Evolutionary conservation across 2,113 vertebrate species (phyloP), one percentile per base, ranked within the genome.

Genomic region (Gila orcuttii): DNA sequence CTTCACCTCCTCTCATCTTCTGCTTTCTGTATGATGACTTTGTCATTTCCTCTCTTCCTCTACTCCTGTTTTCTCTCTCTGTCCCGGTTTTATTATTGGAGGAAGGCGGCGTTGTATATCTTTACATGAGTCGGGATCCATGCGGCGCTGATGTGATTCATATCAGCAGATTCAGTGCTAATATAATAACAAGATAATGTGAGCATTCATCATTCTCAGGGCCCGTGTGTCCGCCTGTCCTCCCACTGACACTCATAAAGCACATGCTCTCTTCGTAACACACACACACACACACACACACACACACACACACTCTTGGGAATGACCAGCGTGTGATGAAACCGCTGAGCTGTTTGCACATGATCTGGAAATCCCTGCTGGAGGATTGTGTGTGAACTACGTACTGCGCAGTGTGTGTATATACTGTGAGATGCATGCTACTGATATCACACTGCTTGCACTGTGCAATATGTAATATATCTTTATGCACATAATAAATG

Each of bases 111-210:
- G 1, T 60, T 47, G 36, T 57, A 10, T 47, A 55, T 68, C 66
- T 45, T 33, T 31, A 81, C 1, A 75, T 33, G 73, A 59, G 39
- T 76, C n/a, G 52, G 64, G 55, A 80, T 57, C 28, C 52, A 33
- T 39, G 17, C 13, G 42, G 10, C n/a, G n/a, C 31, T 45, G 78
- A 6, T 17, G 69, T 84, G 87, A 85, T 87, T 86, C 83, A 82
- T 82, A 86, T 86, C 57, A 73, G 42, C 39, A 86, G 87, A 86
- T 86, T 79, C 73, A 77, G 42, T 15, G 60, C 19, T 31, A 86
- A 90, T 86, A 90, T 77, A 78, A 89, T 79, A 88, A 84, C 71
- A 73, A 47, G 66, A 78, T 83, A 57, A 86, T 86, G 62, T 55
- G 69, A 88, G 71, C 15, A 52, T 89, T 85, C 60, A 87, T 89